Evolutionary conservation across 2,888 invertebrate species (phyloP).

Genomic region (Tachina grossa): DNA sequence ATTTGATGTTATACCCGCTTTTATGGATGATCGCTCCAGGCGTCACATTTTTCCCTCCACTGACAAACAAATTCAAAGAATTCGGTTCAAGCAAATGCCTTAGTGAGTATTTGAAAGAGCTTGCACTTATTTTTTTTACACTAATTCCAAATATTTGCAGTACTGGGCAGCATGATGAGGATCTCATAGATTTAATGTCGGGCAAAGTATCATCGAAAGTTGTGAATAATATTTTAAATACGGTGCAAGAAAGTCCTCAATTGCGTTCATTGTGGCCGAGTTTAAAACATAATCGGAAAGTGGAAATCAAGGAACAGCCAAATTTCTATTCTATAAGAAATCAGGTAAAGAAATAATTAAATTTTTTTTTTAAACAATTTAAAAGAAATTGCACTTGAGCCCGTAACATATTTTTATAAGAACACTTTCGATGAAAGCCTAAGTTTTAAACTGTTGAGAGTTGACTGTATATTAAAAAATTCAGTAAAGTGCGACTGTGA

Average conservation of each 20-base stretch:
- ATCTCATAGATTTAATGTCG: constrained; percentile 74
- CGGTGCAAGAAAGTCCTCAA: constrained; percentile 76
- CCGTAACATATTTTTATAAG: too few species aligned
- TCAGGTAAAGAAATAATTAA: constrained; percentile 64
- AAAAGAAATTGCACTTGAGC: neutral
- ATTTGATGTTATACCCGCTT: constrained; percentile 73
- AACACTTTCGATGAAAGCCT: too few species aligned
- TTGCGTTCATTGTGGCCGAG: constrained; percentile 76
- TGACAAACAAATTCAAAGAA: constrained; percentile 20
- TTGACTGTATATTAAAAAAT: too few species aligned
- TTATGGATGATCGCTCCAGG: constrained; percentile 65
- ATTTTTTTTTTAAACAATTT: neutral
- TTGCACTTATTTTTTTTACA: neutral
- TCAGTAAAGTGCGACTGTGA: too few species aligned
- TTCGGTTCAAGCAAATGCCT: constrained; percentile 10
- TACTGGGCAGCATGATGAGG: neutral
- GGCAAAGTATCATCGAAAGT: constrained; percentile 78
- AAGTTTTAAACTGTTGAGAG: too few species aligned
- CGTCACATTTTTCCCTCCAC: constrained; percentile 36
- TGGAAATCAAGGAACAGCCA: neutral
- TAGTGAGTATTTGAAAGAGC: constrained; percentile 23
- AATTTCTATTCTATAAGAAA: constrained; percentile 73
- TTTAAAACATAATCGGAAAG: constrained; percentile 75
- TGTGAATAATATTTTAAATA: constrained; percentile 76
- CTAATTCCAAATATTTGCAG: neutral